Conservation (phyloP, 1,140 invertebrate species). For the Drosophila melanica region DNA sequence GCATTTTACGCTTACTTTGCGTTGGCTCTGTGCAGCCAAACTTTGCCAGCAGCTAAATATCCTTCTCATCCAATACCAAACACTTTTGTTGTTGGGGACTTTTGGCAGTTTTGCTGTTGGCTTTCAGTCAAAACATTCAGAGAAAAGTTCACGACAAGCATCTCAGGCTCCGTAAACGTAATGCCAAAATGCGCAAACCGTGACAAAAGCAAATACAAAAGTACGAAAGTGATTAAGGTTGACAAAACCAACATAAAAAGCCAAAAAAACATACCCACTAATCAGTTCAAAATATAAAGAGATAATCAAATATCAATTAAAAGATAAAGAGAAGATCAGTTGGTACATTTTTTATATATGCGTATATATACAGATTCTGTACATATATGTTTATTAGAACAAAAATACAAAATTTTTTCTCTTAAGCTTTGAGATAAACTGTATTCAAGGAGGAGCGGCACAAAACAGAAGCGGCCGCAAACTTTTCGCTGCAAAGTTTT, state of each 20-base stretch:
- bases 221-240: background rate
- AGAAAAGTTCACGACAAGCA: conserved; percentile 29
- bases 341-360: too few relatives aligned
- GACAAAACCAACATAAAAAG: background rate
- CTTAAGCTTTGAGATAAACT: background rate
- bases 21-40: conserved; percentile 21
- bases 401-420: background rate
- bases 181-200: conserved; percentile 50
- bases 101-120: conserved; percentile 37
- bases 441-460: background rate
- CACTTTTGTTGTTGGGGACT: background rate
- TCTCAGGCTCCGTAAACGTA: conserved; percentile 59
- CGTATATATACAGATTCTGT: too few relatives aligned
- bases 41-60: conserved; percentile 3
- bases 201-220: conserved; percentile 40
- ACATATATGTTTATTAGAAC: too few relatives aligned
- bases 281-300: background rate
- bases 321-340: too few relatives aligned
- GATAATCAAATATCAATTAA: too few relatives aligned
- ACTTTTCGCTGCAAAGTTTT: conserved; percentile 11
- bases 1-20: conserved; percentile 56
- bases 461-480: conserved; percentile 40
- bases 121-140: conserved; percentile 35
- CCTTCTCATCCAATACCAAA: background rate
- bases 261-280: conserved; percentile 5